Evolutionary conservation across 1,140 invertebrate species (phyloP).

Genomic region (Megathymus violae): DNA sequence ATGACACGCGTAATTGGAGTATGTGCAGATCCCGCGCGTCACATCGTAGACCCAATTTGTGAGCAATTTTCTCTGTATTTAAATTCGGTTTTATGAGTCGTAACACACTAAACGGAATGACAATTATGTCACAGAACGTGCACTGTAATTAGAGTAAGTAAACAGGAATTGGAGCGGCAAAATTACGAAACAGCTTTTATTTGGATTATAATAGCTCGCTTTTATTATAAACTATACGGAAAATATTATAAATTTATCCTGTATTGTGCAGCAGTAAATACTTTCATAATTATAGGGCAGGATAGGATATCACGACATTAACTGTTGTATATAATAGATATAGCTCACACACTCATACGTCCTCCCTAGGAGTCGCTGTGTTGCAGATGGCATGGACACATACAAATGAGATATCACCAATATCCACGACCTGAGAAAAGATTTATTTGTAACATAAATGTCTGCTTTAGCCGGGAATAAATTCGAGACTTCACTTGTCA

Average conservation of each 20-base stretch:
- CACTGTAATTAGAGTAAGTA: slow-evolving; percentile 62
- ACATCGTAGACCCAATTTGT: slow-evolving; percentile 34
- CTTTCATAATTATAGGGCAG: no score
- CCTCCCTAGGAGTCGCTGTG: no score
- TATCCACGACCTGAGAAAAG: no score
- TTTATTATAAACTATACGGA: slow-evolving; percentile 30
- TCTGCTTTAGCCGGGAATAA: no score
- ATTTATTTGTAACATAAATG: no score
- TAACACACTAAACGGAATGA: slow-evolving; percentile 61
- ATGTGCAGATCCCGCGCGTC: slow-evolving; percentile 11
- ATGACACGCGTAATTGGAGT: slow-evolving; percentile 3
- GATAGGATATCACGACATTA: no score
- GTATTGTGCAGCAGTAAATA: not conserved
- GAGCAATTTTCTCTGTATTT: slow-evolving; percentile 51
- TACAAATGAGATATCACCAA: no score
- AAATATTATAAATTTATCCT: not conserved
- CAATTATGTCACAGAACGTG: slow-evolving; percentile 55
- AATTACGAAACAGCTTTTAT: slow-evolving; percentile 47
- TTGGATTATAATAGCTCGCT: slow-evolving; percentile 19
- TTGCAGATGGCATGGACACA: no score
- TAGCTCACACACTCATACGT: no score
- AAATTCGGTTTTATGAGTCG: slow-evolving; percentile 57
- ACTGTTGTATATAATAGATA: no score
- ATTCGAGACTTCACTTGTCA: no score
- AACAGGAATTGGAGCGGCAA: slow-evolving; percentile 52